Evolutionary conservation across 2,888 invertebrate species (phyloP).

Genomic region (Leptinotarsa peninsularis): DNA sequence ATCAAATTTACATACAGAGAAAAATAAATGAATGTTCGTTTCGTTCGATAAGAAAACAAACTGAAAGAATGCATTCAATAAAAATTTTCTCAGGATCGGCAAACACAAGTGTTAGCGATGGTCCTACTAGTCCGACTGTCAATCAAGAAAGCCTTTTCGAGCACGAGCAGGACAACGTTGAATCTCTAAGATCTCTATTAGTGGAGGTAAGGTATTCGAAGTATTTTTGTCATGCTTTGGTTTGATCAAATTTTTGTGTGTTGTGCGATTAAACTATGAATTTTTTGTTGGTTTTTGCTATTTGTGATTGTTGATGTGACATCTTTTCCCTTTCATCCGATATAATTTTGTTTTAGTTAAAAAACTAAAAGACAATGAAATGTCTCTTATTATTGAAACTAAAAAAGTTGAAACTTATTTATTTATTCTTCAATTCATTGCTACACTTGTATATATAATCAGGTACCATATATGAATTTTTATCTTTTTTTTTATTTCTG

Average conservation of each 20-base stretch:
- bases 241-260: conserved; percentile 26
- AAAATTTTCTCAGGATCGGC: conserved; percentile 63
- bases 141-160: conserved; percentile 67
- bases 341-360: background rate
- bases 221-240: conserved; percentile 10
- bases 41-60: too few species aligned
- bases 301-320: conserved; percentile 40
- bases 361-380: too few species aligned
- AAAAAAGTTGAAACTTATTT: background rate
- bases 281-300: conserved; percentile 32
- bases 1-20: too few species aligned
- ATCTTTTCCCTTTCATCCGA: background rate
- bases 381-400: too few species aligned
- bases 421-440: background rate
- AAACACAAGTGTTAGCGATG: conserved; percentile 73
- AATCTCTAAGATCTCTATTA: conserved; percentile 78
- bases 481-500: too few species aligned
- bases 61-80: too few species aligned
- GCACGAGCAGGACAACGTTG: conserved; percentile 70
- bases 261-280: conserved; percentile 15
- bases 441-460: background rate
- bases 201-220: conserved; percentile 75
- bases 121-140: conserved; percentile 69
- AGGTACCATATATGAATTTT: too few species aligned
- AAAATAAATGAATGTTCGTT: too few species aligned